A percentile compares a stretch with the other conserved stretches of the same genome.
Evolutionary conservation across 2,797 vertebrate species (phyloP).

Genomic region (Bradypodion ventrale): DNA sequence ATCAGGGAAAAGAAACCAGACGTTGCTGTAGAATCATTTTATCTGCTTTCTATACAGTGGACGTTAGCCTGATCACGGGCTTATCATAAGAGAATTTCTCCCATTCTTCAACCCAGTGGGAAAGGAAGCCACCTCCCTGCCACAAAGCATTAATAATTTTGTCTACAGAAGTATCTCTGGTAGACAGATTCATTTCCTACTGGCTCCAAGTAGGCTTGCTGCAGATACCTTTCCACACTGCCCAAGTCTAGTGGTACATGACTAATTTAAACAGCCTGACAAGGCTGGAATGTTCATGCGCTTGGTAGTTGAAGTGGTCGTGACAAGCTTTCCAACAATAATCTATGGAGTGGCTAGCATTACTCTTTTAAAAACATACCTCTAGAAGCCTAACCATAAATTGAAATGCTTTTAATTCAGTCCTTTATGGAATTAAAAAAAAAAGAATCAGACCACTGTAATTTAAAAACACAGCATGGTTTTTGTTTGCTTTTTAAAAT

Average conservation of each 20-base stretch:
- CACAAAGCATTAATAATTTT: conserved; percentile 68
- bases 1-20: conserved; percentile 68
- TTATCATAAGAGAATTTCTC: conserved; percentile 69
- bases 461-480: conserved; percentile 14
- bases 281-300: conserved; percentile 57
- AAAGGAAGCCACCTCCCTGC: conserved; percentile 58
- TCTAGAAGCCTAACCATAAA: conserved; percentile 48
- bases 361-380: conserved; percentile 48
- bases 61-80: conserved; percentile 45
- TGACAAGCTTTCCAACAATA: conserved; percentile 56
- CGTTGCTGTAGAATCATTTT: conserved; percentile 47
- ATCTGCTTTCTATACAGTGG: conserved; percentile 60
- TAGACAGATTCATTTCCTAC: conserved; percentile 72
- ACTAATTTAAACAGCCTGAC: conserved; percentile 70
- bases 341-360: conserved; percentile 53
- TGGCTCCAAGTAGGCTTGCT: conserved; percentile 69
- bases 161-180: conserved; percentile 61
- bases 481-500: conserved; percentile 4
- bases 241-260: conserved; percentile 53
- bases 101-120: conserved; percentile 61
- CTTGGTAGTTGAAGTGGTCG: conserved; percentile 60
- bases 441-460: not conserved
- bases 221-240: conserved; percentile 54
- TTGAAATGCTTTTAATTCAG: conserved; percentile 50
- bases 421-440: conserved; percentile 16